Conservation (phyloP, 2,113 vertebrate genomes). For the Orycteropus afer region DNA sequence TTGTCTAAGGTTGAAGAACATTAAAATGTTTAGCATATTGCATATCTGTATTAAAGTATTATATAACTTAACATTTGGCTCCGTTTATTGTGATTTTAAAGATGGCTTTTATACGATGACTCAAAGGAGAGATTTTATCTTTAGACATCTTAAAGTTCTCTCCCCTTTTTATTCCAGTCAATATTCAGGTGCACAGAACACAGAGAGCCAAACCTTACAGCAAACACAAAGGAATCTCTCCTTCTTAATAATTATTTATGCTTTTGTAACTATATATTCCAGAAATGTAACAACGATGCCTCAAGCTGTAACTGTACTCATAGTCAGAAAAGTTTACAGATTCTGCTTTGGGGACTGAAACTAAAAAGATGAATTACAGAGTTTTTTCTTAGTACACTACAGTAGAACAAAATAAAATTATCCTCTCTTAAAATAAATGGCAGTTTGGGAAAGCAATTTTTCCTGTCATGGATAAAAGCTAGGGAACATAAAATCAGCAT, state of each 20-base stretch:
- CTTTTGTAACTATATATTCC: not conserved
- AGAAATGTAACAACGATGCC: slow-evolving; percentile 11
- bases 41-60: not conserved
- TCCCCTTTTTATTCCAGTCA: not conserved
- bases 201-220: not conserved
- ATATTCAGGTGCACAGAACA: not conserved
- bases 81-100: slow-evolving; percentile 43
- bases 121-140: slow-evolving; percentile 14
- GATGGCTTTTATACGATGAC: slow-evolving; percentile 44
- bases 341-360: slow-evolving; percentile 57
- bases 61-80: not conserved
- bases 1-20: slow-evolving; percentile 47
- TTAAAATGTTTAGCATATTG: slow-evolving; percentile 16
- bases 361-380: slow-evolving; percentile 56
- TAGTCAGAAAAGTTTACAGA: slow-evolving; percentile 62
- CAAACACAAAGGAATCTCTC: not conserved
- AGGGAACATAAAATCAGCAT: slow-evolving; percentile 58
- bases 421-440: slow-evolving; percentile 71
- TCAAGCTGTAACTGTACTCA: slow-evolving; percentile 43
- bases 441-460: slow-evolving; percentile 59
- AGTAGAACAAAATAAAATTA: slow-evolving; percentile 66
- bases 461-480: slow-evolving; percentile 56
- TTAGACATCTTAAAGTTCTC: not conserved
- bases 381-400: slow-evolving; percentile 56
- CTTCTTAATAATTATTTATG: slow-evolving; percentile 32